These are phyloP conservation scores for Drosophila albomicans DNA, from an alignment of 1,140 invertebrate species.

Conservation along the genomic window DNA sequence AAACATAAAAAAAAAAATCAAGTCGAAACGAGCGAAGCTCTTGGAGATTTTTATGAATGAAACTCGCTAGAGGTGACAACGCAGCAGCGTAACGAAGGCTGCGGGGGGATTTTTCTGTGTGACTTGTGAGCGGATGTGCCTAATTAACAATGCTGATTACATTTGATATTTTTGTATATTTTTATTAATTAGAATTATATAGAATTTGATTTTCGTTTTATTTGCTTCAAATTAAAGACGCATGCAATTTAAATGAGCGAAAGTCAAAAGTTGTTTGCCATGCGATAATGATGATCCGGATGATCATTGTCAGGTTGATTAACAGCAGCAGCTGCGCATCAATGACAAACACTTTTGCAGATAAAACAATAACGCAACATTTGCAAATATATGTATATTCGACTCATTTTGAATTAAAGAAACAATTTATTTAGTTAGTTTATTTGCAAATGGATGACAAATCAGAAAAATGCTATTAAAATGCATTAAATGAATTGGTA, in stretches of 20 bases:
- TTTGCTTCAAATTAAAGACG: constrained; percentile 23
- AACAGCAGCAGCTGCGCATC: constrained; percentile 10
- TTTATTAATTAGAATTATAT: constrained; percentile 77
- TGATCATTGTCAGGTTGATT: constrained; percentile 10
- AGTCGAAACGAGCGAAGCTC: constrained; percentile 28
- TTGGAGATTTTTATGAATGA: constrained; percentile 77
- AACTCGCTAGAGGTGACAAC: constrained; percentile 52
- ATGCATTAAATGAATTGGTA: too few relatives aligned
- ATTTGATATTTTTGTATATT: constrained; percentile 62
- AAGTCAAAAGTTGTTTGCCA: constrained; percentile 46
- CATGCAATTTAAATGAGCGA: constrained; percentile 67
- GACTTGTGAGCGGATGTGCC: constrained; percentile 71
- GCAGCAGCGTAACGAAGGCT: constrained; percentile 15
- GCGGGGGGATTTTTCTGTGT: neutral
- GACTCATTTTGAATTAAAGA: neutral
- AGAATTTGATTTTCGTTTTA: constrained; percentile 25
- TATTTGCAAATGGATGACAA: neutral
- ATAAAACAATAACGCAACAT: neutral
- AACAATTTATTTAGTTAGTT: neutral
- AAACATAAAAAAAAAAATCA: constrained; percentile 2
- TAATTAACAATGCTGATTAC: constrained; percentile 80
- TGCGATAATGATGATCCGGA: constrained; percentile 2
- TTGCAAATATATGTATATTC: neutral
- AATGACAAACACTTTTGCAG: constrained; percentile 5
- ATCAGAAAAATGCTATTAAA: too few relatives aligned